These are phyloP conservation scores for Plectrocnemia conspersa DNA, from an alignment of 1,140 invertebrate genomes.

Conservation along the genomic window DNA sequence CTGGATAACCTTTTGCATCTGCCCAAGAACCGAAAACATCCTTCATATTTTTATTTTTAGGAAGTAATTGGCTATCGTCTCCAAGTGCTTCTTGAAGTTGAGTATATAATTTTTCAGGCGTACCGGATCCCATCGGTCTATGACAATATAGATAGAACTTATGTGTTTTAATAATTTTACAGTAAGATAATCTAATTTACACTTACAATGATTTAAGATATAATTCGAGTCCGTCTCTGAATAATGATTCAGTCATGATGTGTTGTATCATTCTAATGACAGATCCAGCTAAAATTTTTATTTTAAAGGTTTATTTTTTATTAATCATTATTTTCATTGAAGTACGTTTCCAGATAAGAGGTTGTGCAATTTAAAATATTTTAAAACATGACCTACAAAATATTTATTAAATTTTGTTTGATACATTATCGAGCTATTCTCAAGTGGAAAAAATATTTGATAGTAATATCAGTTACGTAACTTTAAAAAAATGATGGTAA, in stretches of 20 bases:
- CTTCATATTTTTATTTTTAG: slow-evolving; percentile 25
- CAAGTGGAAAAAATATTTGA: too few relatives aligned
- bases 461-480: too few relatives aligned
- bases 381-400: too few relatives aligned
- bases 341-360: too few relatives aligned
- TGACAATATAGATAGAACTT: slow-evolving; percentile 1
- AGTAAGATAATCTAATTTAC: not conserved
- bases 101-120: slow-evolving; percentile 10
- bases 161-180: not conserved
- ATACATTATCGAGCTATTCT: too few relatives aligned
- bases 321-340: too few relatives aligned
- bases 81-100: slow-evolving; percentile 1
- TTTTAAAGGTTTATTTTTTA: too few relatives aligned
- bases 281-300: slow-evolving; percentile 47
- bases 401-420: too few relatives aligned
- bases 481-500: too few relatives aligned
- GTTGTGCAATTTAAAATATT: too few relatives aligned
- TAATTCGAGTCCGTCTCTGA: slow-evolving; percentile 42
- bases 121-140: slow-evolving; percentile 7
- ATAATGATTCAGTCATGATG: slow-evolving; percentile 46
- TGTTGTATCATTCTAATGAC: slow-evolving; percentile 56
- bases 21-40: slow-evolving; percentile 63
- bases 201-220: slow-evolving; percentile 49
- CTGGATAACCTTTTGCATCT: slow-evolving; percentile 62
- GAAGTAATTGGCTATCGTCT: not conserved